Percentiles rank a stretch among this genome's conserved stretches.
Conservation (phyloP, 2,797 vertebrate genomes). For the Tinamus major region DNA sequence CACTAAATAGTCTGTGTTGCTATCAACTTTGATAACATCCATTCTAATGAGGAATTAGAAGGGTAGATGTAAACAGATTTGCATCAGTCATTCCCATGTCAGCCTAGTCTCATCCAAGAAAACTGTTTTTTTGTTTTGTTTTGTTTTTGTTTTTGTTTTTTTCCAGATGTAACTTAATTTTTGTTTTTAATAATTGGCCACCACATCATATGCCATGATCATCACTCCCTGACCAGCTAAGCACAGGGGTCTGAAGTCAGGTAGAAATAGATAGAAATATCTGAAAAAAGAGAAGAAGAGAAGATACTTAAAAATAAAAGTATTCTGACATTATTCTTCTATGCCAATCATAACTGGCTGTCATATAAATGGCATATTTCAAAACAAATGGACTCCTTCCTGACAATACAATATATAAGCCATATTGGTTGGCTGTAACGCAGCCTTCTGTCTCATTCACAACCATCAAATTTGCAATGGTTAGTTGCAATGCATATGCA, state of each 20-base stretch:
- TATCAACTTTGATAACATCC: not conserved
- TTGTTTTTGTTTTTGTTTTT: not conserved
- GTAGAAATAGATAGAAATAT: not conserved
- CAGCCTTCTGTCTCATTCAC: not conserved
- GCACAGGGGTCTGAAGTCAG: not conserved
- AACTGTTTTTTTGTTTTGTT: not conserved
- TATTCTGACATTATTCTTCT: not conserved
- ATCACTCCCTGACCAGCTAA: not conserved
- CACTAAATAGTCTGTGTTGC: not conserved
- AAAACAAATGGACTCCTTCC: not conserved
- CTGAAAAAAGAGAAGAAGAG: not conserved
- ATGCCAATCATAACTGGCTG: not conserved
- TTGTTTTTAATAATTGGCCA: not conserved
- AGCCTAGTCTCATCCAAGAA: not conserved
- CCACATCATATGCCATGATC: not conserved
- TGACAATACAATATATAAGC: not conserved
- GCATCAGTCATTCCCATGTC: not conserved
- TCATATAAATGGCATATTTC: not conserved
- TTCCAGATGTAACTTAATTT: not conserved
- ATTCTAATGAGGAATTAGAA: not conserved
- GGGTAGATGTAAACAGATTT: not conserved
- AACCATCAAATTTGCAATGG: not conserved
- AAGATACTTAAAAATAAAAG: not conserved
- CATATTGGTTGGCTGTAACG: not conserved
- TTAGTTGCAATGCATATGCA: not conserved